A percentile compares a stretch with the other conserved stretches of the same genome.
Evolutionary conservation across 1,140 invertebrate genomes (phyloP).

Genomic region (Apis dorsata): DNA sequence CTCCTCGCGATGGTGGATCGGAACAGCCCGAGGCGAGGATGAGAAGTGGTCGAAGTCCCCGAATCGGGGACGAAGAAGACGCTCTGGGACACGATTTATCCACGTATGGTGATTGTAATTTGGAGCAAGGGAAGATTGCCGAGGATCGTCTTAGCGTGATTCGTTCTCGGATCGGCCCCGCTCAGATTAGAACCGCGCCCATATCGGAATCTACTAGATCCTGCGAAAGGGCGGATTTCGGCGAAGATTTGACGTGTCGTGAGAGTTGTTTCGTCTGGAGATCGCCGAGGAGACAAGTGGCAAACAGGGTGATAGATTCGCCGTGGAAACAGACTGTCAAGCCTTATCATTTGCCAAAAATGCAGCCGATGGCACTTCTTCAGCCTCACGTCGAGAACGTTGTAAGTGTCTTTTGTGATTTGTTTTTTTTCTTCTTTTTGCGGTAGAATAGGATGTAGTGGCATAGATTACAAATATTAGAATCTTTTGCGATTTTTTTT

Average conservation of each 20-base stretch:
- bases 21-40: constrained; percentile 39
- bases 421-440: not conserved
- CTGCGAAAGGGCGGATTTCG: constrained; percentile 43
- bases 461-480: no score
- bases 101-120: not conserved
- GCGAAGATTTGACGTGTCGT: constrained; percentile 62
- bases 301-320: constrained; percentile 74
- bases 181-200: constrained; percentile 1
- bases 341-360: constrained; percentile 72
- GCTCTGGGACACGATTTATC: not conserved
- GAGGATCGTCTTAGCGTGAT: constrained; percentile 29
- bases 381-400: constrained; percentile 44
- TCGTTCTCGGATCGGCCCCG: constrained; percentile 9
- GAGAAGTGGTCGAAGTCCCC: constrained; percentile 9
- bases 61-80: not conserved
- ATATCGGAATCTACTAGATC: not conserved
- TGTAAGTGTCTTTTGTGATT: constrained; percentile 36
- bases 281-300: constrained; percentile 66
- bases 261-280: constrained; percentile 69
- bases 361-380: constrained; percentile 52
- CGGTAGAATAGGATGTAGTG: no score
- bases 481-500: no score
- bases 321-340: constrained; percentile 72
- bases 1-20: not conserved
- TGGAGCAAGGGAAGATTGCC: constrained; percentile 9